Conservation (phyloP, 1,140 invertebrate genomes). For the Coboldia fuscipes region DNA sequence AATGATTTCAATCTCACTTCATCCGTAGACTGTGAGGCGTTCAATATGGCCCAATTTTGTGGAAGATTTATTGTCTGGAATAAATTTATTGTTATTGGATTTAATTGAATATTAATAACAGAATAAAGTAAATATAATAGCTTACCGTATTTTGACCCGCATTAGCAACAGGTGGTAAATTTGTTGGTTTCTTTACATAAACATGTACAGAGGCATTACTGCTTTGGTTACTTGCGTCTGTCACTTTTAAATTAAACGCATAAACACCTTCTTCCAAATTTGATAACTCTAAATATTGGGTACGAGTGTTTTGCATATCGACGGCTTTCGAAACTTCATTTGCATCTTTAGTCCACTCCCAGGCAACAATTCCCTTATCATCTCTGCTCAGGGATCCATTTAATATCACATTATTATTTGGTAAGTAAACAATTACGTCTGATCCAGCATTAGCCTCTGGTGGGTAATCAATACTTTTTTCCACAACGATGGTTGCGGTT, state of each 20-base stretch:
- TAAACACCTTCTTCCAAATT: conserved; percentile 87
- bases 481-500: conserved; percentile 69
- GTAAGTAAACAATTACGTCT: conserved; percentile 74
- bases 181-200: conserved; percentile 77
- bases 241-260: conserved; percentile 82
- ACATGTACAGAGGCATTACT: conserved; percentile 74
- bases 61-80: conserved; percentile 59
- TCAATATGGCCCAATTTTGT: conserved; percentile 49
- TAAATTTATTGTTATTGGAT: conserved; percentile 5
- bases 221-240: conserved; percentile 67
- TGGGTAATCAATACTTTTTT: conserved; percentile 84
- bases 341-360: conserved; percentile 85
- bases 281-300: conserved; percentile 55
- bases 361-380: conserved; percentile 76
- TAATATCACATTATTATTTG: conserved; percentile 68
- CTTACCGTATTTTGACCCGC: conserved; percentile 26
- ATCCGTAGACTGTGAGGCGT: conserved; percentile 65
- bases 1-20: conserved; percentile 64
- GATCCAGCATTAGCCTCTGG: conserved; percentile 83
- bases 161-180: conserved; percentile 55
- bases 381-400: conserved; percentile 82
- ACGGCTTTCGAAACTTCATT: conserved; percentile 71
- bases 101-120: background rate
- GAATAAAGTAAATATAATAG: conserved; percentile 1
- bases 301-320: conserved; percentile 84